Evolutionary conservation across 2,797 vertebrate species (phyloP).

Genomic region (Pristis pectinata): DNA sequence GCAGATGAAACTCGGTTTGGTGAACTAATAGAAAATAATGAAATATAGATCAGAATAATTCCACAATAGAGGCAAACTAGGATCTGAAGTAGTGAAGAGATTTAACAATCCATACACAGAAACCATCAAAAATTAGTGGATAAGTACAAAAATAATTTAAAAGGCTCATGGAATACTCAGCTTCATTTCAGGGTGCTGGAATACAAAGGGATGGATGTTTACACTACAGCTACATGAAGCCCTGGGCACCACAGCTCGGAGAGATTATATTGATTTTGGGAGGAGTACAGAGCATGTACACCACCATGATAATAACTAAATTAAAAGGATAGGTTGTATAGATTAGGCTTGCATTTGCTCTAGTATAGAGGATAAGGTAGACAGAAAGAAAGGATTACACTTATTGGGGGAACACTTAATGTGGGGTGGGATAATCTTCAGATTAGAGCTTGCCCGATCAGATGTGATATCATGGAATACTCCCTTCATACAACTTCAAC

Average conservation of each 20-base stretch:
- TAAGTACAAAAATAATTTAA: too few relatives aligned
- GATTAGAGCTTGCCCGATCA: too few relatives aligned
- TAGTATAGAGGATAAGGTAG: background rate
- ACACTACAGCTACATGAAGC: background rate
- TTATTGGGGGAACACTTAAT: too few relatives aligned
- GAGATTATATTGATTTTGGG: background rate
- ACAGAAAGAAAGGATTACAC: too few relatives aligned
- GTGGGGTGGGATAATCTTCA: too few relatives aligned
- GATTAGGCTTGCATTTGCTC: background rate
- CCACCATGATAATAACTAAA: background rate
- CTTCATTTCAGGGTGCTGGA: too few relatives aligned
- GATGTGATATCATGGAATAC: too few relatives aligned
- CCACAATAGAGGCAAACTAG: background rate
- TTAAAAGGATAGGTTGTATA: background rate
- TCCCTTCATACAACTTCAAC: too few relatives aligned
- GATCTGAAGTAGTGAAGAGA: background rate
- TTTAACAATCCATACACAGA: background rate
- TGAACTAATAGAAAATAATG: background rate
- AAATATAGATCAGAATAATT: background rate
- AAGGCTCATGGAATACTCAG: too few relatives aligned
- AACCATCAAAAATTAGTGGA: background rate
- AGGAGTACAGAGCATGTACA: too few relatives aligned
- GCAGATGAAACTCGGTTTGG: background rate
- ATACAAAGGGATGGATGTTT: background rate
- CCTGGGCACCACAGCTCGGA: background rate